Conservation (phyloP, 2,797 vertebrate genomes). For the Lophius americanus region DNA sequence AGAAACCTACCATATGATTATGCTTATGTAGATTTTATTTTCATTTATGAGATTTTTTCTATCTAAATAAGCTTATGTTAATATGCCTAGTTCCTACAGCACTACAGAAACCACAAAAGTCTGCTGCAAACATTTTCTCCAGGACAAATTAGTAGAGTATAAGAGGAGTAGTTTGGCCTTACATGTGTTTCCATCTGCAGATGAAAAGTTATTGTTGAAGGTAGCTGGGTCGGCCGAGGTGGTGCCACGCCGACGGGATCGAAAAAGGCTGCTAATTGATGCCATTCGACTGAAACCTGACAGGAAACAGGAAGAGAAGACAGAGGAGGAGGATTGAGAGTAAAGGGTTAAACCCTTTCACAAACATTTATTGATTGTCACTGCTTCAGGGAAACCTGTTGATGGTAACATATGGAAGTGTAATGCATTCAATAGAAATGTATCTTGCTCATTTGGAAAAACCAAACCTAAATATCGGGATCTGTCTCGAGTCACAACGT, state of each 20-base stretch:
- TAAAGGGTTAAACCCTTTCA: too few species aligned
- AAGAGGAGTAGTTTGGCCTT: conserved; percentile 23
- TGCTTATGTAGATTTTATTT: background rate
- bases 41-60: background rate
- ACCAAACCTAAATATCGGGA: too few species aligned
- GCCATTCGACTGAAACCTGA: conserved; percentile 75
- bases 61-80: background rate
- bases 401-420: background rate
- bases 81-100: too few species aligned
- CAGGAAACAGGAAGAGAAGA: background rate
- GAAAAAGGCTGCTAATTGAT: conserved; percentile 74
- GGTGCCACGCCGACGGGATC: conserved; percentile 68
- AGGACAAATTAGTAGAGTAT: background rate
- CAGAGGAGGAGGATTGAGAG: background rate
- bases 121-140: too few species aligned
- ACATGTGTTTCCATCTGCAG: conserved; percentile 59
- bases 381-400: background rate
- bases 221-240: conserved; percentile 39
- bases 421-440: too few species aligned
- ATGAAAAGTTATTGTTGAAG: background rate
- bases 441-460: too few species aligned
- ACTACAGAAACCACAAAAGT: background rate
- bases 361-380: background rate
- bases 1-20: background rate
- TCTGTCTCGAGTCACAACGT: too few species aligned